Evolutionary conservation across 2,797 vertebrate genomes (phyloP), one percentile per base, ranked within the genome.

Genomic region (Argentina silus): DNA sequence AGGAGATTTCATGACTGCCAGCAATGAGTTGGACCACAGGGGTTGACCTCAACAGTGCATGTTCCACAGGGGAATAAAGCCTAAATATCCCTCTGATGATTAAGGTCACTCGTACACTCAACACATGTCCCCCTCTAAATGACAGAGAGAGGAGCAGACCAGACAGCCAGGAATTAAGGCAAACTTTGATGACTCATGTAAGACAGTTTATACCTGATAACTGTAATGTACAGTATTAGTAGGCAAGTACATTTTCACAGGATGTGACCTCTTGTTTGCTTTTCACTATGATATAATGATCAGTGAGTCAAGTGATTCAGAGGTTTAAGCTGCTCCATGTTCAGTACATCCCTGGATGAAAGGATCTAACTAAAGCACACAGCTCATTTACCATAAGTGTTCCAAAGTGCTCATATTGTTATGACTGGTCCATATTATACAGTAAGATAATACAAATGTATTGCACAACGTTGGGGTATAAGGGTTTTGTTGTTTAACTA

Each of bases 31-130:
- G 76, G 89, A 85, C 45, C 73, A 21, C 78, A 81, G 64, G 76
- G 7, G 80, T 84, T 85, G 86, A 83, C 88, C 80, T 75, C 74
- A 12, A 77, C 50, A 78, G 81, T 11, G 57, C 83, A 78, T 79
- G 70, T 76, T 81, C 82, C 81, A 70, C 57, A 23, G 3, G 36
- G 44, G 80, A 89, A 88, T 87, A 90, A 72, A 90, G 86, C 81
- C 85, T 84, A 90, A 92, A 92, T 91, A 90, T 89, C 88, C 88
- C 80, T 84, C 84, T 79, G 88, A 91, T 92, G 91, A 93, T 93
- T 93, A 92, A 92, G 92, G 92, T 92, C 91, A 93, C 82, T 87
- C 84, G 79, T 78, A 79, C 86, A 74, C 80, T 83, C 51, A 79
- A 59, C 17, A 55, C 51, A 12, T 27, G 23, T 10, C 1, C 17